Evolutionary conservation across 2,113 vertebrate species (phyloP).

Genomic region (Seriola dumerili): DNA sequence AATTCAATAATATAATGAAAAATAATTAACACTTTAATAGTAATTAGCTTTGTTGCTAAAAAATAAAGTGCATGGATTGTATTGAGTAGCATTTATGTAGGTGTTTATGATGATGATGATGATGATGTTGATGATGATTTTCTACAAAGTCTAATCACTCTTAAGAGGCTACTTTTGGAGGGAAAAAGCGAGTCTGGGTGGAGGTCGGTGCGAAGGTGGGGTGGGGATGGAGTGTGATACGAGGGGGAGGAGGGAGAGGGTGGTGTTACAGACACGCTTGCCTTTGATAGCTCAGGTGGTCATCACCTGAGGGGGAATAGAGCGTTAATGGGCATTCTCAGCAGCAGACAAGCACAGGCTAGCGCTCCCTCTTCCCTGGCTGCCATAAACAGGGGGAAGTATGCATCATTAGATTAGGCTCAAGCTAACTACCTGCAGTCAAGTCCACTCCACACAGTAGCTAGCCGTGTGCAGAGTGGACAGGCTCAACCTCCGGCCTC

Average conservation of each 20-base stretch:
- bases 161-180: neutral
- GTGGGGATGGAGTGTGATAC: conserved; percentile 72
- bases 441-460: conserved; percentile 66
- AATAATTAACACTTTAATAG: no score
- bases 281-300: conserved; percentile 85
- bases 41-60: no score
- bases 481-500: conserved; percentile 12
- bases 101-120: no score
- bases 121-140: neutral
- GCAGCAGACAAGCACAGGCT: conserved; percentile 81
- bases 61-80: no score
- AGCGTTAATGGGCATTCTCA: conserved; percentile 81
- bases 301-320: conserved; percentile 79
- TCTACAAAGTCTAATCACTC: neutral
- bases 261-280: conserved; percentile 71
- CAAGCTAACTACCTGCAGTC: conserved; percentile 65
- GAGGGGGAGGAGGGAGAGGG: conserved; percentile 22
- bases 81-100: no score
- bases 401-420: conserved; percentile 76
- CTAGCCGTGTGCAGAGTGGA: conserved; percentile 23
- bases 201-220: conserved; percentile 41
- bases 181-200: conserved; percentile 17
- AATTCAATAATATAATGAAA: no score
- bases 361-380: conserved; percentile 62
- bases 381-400: conserved; percentile 77